phyloP scores from a whole-genome alignment of 1,140 invertebrate species.

The Aradophagus sp. region DNA sequence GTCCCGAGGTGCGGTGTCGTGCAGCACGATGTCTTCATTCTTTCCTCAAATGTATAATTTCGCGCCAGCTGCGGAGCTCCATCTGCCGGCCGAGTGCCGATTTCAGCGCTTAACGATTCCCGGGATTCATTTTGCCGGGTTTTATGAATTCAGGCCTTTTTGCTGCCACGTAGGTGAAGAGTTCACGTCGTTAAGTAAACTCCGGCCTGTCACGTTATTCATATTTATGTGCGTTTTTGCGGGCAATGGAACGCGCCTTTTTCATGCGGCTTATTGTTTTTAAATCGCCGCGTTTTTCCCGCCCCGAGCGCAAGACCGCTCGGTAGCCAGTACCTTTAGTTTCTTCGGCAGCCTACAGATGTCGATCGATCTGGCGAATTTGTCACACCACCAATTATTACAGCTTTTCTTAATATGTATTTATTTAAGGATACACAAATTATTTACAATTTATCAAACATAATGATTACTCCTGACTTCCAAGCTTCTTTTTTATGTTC shows the following conservation, averaged over 20 bases:
- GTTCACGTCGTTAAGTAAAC: constrained; percentile 66
- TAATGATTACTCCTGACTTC: too few relatives aligned
- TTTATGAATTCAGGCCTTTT: constrained; percentile 23
- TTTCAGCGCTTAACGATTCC: constrained; percentile 21
- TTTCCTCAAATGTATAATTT: constrained; percentile 49
- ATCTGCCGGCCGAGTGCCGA: constrained; percentile 24
- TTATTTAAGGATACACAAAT: too few relatives aligned
- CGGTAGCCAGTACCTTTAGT: too few relatives aligned
- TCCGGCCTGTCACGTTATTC: constrained; percentile 60
- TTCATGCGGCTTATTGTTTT: constrained; percentile 31
- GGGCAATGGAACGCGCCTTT: constrained; percentile 11
- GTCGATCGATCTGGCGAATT: too few relatives aligned
- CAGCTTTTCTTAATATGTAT: too few relatives aligned
- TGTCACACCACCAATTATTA: too few relatives aligned
- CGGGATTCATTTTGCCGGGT: constrained; percentile 30
- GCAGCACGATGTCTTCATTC: constrained; percentile 58
- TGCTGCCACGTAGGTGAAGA: constrained; percentile 66
- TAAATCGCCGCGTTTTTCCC: constrained; percentile 17
- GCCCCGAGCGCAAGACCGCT: too few relatives aligned
- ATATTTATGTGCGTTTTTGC: constrained; percentile 34
- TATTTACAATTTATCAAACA: too few relatives aligned
- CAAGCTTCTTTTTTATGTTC: too few relatives aligned
- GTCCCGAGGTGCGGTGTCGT: constrained; percentile 5
- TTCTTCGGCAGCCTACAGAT: too few relatives aligned
- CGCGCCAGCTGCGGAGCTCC: constrained; percentile 54